A percentile compares a stretch with the other conserved stretches of the same genome.
These are phyloP conservation scores for Daubentonia madagascariensis DNA, from an alignment of 2,113 vertebrate genomes.

Conservation along the genomic window DNA sequence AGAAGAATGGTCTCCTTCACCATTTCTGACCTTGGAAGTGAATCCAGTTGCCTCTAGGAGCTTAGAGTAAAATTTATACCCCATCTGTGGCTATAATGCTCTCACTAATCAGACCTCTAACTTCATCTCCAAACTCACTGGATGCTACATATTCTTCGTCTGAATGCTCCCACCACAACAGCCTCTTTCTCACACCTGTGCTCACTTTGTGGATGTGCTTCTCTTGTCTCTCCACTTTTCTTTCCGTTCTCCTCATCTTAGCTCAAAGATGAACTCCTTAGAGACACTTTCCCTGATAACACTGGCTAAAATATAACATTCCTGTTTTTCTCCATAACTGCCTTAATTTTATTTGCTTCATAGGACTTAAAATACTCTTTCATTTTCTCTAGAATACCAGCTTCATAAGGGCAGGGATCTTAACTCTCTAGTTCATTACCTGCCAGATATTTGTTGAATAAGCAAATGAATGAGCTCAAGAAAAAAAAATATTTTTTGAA, in stretches of 20 bases:
- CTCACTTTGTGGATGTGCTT: neutral
- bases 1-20: too few relatives aligned
- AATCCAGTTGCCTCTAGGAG: neutral
- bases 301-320: neutral
- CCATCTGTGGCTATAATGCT: too few relatives aligned
- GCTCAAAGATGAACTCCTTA: neutral
- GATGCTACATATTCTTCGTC: too few relatives aligned
- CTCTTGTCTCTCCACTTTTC: neutral
- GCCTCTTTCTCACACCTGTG: too few relatives aligned
- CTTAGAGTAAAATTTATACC: neutral
- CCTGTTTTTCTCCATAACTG: neutral
- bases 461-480: neutral
- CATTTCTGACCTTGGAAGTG: neutral
- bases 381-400: neutral
- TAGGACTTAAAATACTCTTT: neutral
- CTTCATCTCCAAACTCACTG: neutral
- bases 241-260: neutral
- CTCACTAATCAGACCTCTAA: neutral
- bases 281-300: neutral
- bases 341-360: neutral
- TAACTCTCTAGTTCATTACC: neutral
- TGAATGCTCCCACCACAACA: accelerated
- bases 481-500: neutral
- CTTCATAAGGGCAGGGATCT: neutral
- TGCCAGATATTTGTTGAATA: neutral